Percentiles rank a stretch among this genome's conserved stretches.
Evolutionary conservation across 2,888 invertebrate species (phyloP).

Genomic region (Papilio gigon): DNA sequence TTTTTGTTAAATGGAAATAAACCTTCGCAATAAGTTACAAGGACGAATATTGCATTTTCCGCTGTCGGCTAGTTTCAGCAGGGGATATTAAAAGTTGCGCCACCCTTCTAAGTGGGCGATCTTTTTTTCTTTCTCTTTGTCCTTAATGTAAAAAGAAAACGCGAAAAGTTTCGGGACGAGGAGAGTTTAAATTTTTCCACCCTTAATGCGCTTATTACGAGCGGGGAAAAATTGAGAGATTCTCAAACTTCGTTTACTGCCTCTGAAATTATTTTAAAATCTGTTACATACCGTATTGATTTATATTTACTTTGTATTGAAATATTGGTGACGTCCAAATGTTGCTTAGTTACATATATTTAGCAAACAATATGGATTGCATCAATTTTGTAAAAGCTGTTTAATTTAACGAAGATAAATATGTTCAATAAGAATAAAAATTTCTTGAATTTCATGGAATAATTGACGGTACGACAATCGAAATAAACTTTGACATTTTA

Average conservation of each 20-base stretch:
- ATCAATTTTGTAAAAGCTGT: background rate
- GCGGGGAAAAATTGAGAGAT: conserved; percentile 60
- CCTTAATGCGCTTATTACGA: conserved; percentile 82
- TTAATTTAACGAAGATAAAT: background rate
- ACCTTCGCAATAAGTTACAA: conserved; percentile 42
- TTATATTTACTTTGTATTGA: no score
- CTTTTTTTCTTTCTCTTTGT: conserved; percentile 67
- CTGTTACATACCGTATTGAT: no score
- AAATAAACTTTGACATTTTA: background rate
- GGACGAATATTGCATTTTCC: conserved; percentile 44
- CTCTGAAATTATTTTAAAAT: conserved; percentile 14
- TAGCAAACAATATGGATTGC: background rate
- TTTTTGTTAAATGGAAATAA: conserved; percentile 41
- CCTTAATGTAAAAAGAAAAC: conserved; percentile 81
- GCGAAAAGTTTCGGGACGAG: conserved; percentile 72
- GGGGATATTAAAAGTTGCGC: conserved; percentile 75
- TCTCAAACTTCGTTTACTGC: conserved; percentile 57
- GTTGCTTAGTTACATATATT: no score
- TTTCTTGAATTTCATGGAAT: background rate
- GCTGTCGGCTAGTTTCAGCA: conserved; percentile 44
- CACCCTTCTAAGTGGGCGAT: conserved; percentile 78
- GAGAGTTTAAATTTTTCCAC: conserved; percentile 74
- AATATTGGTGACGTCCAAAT: no score
- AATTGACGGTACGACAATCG: background rate
- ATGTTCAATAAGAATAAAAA: background rate